Conservation (phyloP, 2,113 vertebrate genomes). For the Macrotus californicus region DNA sequence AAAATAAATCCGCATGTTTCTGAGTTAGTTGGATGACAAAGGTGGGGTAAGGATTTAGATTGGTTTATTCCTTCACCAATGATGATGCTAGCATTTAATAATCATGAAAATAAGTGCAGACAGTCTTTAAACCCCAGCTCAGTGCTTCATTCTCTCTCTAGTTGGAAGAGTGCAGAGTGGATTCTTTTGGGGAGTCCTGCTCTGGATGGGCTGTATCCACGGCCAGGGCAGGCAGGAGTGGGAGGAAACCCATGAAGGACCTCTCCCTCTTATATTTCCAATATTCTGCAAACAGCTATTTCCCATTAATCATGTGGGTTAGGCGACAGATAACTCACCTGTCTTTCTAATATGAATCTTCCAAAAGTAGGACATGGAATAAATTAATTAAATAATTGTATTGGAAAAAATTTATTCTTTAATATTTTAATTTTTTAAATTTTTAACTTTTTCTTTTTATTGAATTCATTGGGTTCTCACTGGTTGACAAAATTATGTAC, state of each 20-base stretch:
- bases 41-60: neutral
- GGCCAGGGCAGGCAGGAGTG: too few relatives aligned
- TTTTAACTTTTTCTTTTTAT: too few relatives aligned
- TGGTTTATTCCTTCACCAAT: neutral
- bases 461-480: too few relatives aligned
- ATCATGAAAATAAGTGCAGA: neutral
- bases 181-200: neutral
- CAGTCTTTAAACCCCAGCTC: neutral
- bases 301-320: neutral
- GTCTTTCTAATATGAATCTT: neutral
- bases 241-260: too few relatives aligned
- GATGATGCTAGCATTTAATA: neutral
- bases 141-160: neutral
- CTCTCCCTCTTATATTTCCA: neutral
- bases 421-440: too few relatives aligned
- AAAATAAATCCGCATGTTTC: conserved; percentile 11
- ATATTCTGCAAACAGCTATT: neutral
- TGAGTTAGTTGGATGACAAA: neutral
- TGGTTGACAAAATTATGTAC: too few relatives aligned
- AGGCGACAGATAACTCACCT: neutral
- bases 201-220: neutral
- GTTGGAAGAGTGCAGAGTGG: neutral
- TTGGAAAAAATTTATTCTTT: neutral
- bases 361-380: neutral
- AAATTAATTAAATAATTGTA: neutral